These are phyloP conservation scores for Perizoma flavofasciatum DNA, from an alignment of 2,888 invertebrate genomes.

Conservation along the genomic window DNA sequence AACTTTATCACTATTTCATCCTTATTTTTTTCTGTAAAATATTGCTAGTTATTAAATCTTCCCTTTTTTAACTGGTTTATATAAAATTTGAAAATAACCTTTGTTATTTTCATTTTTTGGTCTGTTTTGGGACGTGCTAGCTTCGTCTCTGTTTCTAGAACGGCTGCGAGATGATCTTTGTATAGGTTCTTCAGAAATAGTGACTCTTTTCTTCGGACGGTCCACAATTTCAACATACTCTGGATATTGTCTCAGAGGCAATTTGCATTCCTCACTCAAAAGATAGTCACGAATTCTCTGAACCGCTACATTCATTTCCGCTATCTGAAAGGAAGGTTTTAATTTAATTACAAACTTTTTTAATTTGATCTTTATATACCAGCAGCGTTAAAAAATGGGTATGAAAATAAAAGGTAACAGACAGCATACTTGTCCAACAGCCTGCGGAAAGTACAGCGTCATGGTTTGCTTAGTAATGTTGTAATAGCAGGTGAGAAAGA, in stretches of 20 bases:
- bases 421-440: constrained; percentile 68
- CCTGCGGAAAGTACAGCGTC: constrained; percentile 88
- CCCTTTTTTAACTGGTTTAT: too few species aligned
- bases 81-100: constrained; percentile 32
- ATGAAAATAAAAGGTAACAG: background rate
- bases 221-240: constrained; percentile 52
- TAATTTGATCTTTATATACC: too few species aligned
- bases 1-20: constrained; percentile 61
- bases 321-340: constrained; percentile 56
- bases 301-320: constrained; percentile 76
- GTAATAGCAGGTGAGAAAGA: constrained; percentile 88
- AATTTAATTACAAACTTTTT: too few species aligned
- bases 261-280: constrained; percentile 66
- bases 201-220: constrained; percentile 65
- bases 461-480: constrained; percentile 89
- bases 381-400: too few species aligned
- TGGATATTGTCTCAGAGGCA: constrained; percentile 55
- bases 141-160: constrained; percentile 31
- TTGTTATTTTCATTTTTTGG: constrained; percentile 44
- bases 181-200: constrained; percentile 45
- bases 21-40: constrained; percentile 42
- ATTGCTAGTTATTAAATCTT: background rate
- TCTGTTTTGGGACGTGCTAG: constrained; percentile 56
- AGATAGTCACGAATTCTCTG: constrained; percentile 74
- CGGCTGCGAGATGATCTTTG: constrained; percentile 12